Conservation (phyloP, 2,113 vertebrate species). For the Pseudorectes ferrugineus region DNA sequence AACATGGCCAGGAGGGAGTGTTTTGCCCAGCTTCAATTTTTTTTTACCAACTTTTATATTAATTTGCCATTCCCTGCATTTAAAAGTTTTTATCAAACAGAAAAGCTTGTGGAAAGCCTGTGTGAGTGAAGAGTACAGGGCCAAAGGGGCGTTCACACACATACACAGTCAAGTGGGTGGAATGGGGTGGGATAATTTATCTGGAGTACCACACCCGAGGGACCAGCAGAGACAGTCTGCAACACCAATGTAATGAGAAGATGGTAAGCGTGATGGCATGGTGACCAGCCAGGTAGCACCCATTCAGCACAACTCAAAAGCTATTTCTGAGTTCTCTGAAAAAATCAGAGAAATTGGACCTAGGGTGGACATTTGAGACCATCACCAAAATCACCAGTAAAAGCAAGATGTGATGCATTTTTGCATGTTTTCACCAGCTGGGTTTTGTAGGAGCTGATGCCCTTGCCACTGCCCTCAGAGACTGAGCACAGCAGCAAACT, state of each 20-base stretch:
- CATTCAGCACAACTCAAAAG: background rate
- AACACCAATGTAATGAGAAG: background rate
- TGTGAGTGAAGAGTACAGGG: background rate
- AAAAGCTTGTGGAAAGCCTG: background rate
- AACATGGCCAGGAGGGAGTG: background rate
- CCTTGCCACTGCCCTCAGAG: background rate
- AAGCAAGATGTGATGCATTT: background rate
- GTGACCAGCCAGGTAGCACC: background rate
- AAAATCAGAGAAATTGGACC: background rate
- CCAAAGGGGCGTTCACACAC: rapidly evolving
- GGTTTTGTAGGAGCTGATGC: background rate
- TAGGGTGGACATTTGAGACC: background rate
- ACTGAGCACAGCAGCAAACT: background rate
- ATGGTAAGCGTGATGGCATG: rapidly evolving
- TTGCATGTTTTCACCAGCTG: background rate
- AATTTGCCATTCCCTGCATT: background rate
- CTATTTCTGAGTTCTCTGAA: background rate
- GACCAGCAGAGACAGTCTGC: background rate
- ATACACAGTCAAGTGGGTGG: rapidly evolving
- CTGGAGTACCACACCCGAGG: background rate
- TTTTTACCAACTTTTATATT: background rate
- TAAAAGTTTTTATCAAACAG: background rate
- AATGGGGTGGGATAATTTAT: background rate
- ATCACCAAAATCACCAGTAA: background rate
- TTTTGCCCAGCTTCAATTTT: background rate